A percentile compares a stretch with the other conserved stretches of the same genome.
These are phyloP conservation scores for Eurystomus glaucurus DNA, from an alignment of 2,797 vertebrate species.

Conservation along the genomic window DNA sequence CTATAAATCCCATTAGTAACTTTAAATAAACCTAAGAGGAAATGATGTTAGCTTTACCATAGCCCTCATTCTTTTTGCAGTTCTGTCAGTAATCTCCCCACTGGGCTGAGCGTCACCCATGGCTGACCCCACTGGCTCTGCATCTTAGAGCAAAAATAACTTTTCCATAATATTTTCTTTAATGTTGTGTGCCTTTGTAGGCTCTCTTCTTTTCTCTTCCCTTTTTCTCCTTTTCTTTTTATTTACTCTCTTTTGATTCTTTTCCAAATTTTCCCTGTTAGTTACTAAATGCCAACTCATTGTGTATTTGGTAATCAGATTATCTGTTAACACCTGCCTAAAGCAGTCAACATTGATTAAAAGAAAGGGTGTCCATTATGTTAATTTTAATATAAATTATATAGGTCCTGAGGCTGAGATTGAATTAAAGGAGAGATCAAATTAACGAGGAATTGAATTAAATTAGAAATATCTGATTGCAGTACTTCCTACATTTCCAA, in stretches of 20 bases:
- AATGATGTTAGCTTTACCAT: neutral
- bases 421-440: constrained; percentile 48
- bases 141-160: neutral
- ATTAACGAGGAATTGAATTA: constrained; percentile 58
- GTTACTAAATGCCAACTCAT: constrained; percentile 37
- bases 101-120: neutral
- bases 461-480: constrained; percentile 43
- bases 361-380: constrained; percentile 40
- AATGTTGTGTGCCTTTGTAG: neutral
- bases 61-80: neutral
- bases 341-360: constrained; percentile 67
- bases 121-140: neutral
- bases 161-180: neutral
- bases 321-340: constrained; percentile 65
- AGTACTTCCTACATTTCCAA: neutral
- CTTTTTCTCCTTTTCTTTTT: neutral
- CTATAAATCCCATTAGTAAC: constrained; percentile 33
- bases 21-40: constrained; percentile 33
- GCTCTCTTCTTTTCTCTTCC: neutral
- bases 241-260: constrained; percentile 25
- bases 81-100: neutral
- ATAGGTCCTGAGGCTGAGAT: constrained; percentile 22
- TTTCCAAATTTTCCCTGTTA: neutral
- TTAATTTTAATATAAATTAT: constrained; percentile 56
- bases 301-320: constrained; percentile 59